Conservation (phyloP, 2,888 invertebrate genomes). For the Diaphora mendica region DNA sequence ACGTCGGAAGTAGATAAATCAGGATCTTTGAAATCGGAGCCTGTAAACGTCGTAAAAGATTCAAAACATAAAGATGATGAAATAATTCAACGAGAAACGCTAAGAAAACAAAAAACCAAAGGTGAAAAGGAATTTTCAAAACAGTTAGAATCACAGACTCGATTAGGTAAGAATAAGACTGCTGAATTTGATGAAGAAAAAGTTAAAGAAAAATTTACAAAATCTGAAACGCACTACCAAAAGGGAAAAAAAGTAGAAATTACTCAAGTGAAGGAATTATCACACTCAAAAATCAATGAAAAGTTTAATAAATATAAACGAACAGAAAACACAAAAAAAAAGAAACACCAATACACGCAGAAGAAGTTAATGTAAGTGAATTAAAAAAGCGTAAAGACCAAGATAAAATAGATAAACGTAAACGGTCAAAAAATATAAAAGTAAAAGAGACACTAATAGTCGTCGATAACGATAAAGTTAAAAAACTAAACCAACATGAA, state of each 20-base stretch:
- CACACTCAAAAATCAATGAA: background rate
- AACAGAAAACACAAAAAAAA: background rate
- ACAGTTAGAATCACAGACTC: background rate
- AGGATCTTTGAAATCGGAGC: background rate
- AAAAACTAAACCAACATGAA: background rate
- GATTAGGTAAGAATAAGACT: background rate
- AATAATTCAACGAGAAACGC: background rate
- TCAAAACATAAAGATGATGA: background rate
- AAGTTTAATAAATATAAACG: background rate
- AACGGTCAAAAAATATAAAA: background rate
- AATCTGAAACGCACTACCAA: background rate
- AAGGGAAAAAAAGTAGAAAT: background rate
- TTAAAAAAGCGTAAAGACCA: background rate
- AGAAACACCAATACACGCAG: background rate
- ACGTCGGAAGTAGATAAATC: background rate
- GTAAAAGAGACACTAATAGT: background rate
- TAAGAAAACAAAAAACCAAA: background rate
- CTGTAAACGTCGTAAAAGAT: background rate
- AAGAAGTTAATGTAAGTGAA: background rate
- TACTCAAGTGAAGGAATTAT: background rate
- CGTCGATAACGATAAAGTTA: background rate
- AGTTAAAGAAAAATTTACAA: background rate
- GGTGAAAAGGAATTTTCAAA: background rate
- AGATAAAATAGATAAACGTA: background rate
- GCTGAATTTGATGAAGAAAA: background rate